A percentile compares a stretch with the other conserved stretches of the same genome.
phyloP scores from a whole-genome alignment of 2,797 vertebrate species.

The Limnodromus scolopaceus region DNA sequence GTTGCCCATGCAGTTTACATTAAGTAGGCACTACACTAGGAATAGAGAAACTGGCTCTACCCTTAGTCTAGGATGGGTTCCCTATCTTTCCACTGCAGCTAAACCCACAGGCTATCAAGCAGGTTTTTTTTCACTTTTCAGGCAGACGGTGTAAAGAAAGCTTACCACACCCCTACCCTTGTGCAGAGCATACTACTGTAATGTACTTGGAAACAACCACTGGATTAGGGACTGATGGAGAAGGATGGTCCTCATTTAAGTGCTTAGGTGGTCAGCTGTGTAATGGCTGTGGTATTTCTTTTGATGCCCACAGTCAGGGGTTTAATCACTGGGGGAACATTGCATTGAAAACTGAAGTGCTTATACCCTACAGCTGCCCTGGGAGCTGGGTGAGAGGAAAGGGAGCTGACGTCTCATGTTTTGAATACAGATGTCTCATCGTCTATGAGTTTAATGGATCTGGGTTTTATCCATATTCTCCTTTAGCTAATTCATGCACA shows the following conservation, averaged over 20 bases:
- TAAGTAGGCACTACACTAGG: neutral
- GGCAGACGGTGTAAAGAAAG: neutral
- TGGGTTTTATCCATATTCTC: neutral
- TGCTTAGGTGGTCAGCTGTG: neutral
- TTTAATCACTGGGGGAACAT: neutral
- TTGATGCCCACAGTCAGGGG: neutral
- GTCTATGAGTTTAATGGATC: neutral
- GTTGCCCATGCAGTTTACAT: neutral
- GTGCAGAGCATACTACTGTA: rapidly evolving
- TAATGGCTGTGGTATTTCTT: neutral
- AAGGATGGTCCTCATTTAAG: neutral
- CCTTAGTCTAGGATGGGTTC: neutral
- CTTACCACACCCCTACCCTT: neutral
- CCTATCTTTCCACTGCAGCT: neutral
- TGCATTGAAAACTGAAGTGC: neutral
- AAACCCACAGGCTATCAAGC: neutral
- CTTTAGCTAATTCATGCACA: neutral
- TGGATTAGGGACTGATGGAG: neutral
- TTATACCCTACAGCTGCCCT: too few species aligned
- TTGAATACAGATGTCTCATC: neutral
- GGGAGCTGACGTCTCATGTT: neutral
- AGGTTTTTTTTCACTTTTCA: neutral
- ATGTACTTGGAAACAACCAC: neutral
- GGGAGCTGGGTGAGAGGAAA: neutral
- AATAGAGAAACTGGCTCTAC: neutral